phyloP scores from a whole-genome alignment of 2,113 vertebrate species.

The Tiliqua scincoides region DNA sequence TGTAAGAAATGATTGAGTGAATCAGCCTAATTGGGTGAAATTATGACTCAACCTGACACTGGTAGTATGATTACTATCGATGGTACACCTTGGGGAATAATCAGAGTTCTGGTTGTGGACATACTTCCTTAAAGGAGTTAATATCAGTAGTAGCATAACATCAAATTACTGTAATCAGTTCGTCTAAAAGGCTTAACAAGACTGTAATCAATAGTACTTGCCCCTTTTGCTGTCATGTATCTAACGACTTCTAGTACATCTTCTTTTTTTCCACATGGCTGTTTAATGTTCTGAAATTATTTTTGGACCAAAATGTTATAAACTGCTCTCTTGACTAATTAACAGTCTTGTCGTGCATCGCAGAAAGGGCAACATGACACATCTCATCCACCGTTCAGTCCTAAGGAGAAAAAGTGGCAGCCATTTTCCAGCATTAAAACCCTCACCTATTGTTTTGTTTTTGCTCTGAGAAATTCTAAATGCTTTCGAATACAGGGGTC shows the following conservation, averaged over 20 bases:
- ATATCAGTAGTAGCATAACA: conserved; percentile 1
- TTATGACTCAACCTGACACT: not conserved
- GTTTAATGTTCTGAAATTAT: not conserved
- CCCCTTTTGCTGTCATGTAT: not conserved
- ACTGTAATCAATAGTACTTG: not conserved
- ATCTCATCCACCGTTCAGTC: not conserved
- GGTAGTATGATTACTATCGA: not conserved
- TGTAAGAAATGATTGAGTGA: not conserved
- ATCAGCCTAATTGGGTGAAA: not conserved
- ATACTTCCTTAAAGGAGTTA: not conserved
- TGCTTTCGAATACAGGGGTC: not conserved
- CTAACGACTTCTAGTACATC: not conserved
- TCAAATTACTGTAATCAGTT: conserved; percentile 13
- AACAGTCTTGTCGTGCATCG: not conserved
- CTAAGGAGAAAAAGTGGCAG: not conserved
- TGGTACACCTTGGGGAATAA: not conserved
- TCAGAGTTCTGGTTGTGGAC: not conserved
- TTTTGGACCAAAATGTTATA: not conserved
- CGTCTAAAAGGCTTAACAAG: not conserved
- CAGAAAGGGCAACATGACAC: not conserved
- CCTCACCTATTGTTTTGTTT: not conserved
- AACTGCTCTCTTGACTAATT: not conserved
- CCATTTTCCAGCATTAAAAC: not conserved
- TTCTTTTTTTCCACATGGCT: not conserved
- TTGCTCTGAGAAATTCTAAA: no score